These are phyloP conservation scores for Drosophila nannoptera DNA, from an alignment of 1,140 invertebrate species.

Conservation along the genomic window DNA sequence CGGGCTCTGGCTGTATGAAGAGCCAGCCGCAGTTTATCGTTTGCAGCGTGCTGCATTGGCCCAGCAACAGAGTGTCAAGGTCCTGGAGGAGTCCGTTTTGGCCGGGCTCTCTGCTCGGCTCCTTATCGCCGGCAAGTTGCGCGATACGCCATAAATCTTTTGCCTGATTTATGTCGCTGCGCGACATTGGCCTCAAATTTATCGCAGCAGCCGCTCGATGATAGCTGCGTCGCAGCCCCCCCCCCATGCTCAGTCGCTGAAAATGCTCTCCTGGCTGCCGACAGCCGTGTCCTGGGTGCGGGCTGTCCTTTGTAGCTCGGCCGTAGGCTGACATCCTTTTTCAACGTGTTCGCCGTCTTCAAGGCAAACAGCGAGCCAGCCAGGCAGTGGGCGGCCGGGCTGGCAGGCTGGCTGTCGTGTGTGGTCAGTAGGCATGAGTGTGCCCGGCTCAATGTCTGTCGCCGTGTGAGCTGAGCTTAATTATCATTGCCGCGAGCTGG, in stretches of 20 bases:
- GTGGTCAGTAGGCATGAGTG: constrained; percentile 13
- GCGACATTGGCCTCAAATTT: constrained; percentile 75
- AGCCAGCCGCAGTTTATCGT: constrained; percentile 7
- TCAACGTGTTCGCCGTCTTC: constrained; percentile 54
- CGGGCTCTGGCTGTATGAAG: background rate
- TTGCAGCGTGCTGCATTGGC: constrained; percentile 1
- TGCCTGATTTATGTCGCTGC: constrained; percentile 74
- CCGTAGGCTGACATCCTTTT: constrained; percentile 56
- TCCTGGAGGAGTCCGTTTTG: background rate
- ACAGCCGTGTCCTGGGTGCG: constrained; percentile 17
- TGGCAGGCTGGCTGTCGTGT: constrained; percentile 8
- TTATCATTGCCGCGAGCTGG: constrained; percentile 60
- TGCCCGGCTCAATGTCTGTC: constrained; percentile 24
- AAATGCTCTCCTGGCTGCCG: constrained; percentile 13
- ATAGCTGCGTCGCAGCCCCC: constrained; percentile 56
- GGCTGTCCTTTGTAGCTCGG: constrained; percentile 8
- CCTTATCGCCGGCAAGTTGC: constrained; percentile 70
- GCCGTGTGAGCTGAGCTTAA: constrained; percentile 53
- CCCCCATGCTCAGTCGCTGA: constrained; percentile 41
- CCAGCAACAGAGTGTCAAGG: constrained; percentile 8
- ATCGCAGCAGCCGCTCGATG: constrained; percentile 60
- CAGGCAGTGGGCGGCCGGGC: constrained; percentile 33
- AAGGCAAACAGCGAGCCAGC: constrained; percentile 53
- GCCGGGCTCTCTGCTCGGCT: constrained; percentile 18
- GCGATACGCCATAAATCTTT: constrained; percentile 78